A percentile compares a stretch with the other conserved stretches of the same genome.
These are phyloP conservation scores for Indicator indicator DNA, from an alignment of 2,113 vertebrate species.

Conservation along the genomic window DNA sequence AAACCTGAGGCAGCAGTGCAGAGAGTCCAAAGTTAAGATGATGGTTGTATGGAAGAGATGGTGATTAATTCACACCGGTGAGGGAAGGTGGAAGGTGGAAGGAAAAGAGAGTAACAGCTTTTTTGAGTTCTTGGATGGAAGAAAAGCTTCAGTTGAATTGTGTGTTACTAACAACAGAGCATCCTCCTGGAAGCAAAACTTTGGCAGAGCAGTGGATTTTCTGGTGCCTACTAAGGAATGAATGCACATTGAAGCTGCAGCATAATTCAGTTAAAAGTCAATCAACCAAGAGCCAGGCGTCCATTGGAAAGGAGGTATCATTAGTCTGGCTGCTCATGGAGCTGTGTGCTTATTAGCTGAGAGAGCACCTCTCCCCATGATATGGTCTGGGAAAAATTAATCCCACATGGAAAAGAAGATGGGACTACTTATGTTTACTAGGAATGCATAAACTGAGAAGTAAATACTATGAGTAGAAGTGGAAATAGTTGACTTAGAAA, in stretches of 20 bases:
- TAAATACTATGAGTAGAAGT: neutral
- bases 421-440: neutral
- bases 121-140: neutral
- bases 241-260: neutral
- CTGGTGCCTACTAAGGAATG: neutral
- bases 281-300: neutral
- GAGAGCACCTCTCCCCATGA: neutral
- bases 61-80: neutral
- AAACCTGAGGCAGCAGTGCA: neutral
- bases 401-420: neutral
- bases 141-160: neutral
- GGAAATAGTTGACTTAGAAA: neutral
- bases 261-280: slow-evolving; percentile 3
- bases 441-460: neutral
- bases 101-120: neutral
- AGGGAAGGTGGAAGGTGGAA: neutral
- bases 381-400: neutral
- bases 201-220: neutral
- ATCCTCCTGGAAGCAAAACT: neutral
- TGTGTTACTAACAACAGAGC: neutral
- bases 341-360: neutral
- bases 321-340: neutral
- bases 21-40: neutral
- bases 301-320: neutral
- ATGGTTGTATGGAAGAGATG: neutral